Conservation (phyloP, 2,888 invertebrate genomes). For the Lottia gigantea region DNA sequence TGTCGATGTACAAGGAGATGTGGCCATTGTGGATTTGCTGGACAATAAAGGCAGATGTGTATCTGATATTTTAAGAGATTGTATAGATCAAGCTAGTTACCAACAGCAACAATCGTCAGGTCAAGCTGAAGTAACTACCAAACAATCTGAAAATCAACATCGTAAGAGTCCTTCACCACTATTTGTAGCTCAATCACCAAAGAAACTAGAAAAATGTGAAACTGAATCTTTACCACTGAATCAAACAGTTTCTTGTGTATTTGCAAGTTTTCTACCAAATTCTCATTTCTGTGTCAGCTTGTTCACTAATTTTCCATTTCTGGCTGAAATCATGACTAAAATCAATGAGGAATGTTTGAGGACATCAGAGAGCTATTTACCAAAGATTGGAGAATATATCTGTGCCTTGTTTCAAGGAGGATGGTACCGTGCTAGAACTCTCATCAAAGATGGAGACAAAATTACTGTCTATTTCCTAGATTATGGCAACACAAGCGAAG, state of each 20-base stretch:
- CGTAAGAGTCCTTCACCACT: not conserved
- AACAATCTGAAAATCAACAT: too few species aligned
- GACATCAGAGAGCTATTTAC: not conserved
- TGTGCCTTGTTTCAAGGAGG: slow-evolving; percentile 35
- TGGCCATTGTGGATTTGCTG: not conserved
- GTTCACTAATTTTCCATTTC: not conserved
- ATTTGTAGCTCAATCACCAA: not conserved
- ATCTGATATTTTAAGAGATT: not conserved
- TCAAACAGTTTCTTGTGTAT: not conserved
- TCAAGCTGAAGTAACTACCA: not conserved
- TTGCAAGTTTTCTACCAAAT: not conserved
- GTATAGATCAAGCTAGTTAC: not conserved
- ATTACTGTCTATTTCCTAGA: slow-evolving; percentile 50
- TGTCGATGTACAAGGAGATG: not conserved
- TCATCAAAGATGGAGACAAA: slow-evolving; percentile 24
- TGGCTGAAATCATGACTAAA: not conserved
- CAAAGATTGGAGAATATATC: slow-evolving; percentile 37
- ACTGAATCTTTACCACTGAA: not conserved
- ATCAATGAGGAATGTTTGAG: slow-evolving; percentile 1
- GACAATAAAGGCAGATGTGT: not conserved
- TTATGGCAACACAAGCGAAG: slow-evolving; percentile 55
- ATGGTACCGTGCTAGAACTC: slow-evolving; percentile 51
- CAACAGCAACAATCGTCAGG: not conserved
- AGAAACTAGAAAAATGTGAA: not conserved
- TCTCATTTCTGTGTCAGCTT: not conserved